Evolutionary conservation across 2,113 vertebrate genomes (phyloP), one percentile per base, ranked within the genome.

Genomic region (Megatriorchis doriae): DNA sequence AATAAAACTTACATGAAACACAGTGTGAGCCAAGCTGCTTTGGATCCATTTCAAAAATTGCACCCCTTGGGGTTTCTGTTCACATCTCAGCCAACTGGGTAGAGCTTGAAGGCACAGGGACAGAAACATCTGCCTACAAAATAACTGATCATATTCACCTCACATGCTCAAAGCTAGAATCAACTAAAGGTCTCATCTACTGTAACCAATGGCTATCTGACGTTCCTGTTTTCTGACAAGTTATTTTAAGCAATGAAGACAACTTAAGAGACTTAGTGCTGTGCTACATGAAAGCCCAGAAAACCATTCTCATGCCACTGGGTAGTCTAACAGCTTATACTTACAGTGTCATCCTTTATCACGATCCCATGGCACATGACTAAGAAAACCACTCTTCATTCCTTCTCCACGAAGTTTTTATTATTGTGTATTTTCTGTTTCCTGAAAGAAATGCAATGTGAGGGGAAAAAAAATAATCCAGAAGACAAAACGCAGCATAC

Each of bases 11-110:
- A 92, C 61, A 87, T 58, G 83, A 91, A 93, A 58, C 47, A 59
- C 68, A 91, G 56, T 5, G 1, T 82, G 53, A 89, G 53, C 73
- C 77, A 96, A 81, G 61, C 48, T 91, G 43, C 77, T 95, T 84
- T 95, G 96, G 86, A 94, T 92, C 77, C 48, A 82, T 87, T 94
- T 96, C 52, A 96, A 93, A 94, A 95, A 94, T 82, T 91, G 6
- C 40, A 81, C n/a, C 94, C 77, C 52, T 78, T 89, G 86, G 61
- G 83, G 73, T 62, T 91, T 96, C 86, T 93, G 77, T 94, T 96
- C 73, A 68, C 65, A 73, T 95, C 70, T 89, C 83, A 84, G 56
- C 65, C 86, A 93, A 27, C 48, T 62, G 53, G 31, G 81, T 82
- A 87, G 77, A 71, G 61, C 82, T 95, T 88, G 75, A 83, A 94